phyloP scores from a whole-genome alignment of 1,140 invertebrate genomes.

The Geopemphigus sp. region DNA sequence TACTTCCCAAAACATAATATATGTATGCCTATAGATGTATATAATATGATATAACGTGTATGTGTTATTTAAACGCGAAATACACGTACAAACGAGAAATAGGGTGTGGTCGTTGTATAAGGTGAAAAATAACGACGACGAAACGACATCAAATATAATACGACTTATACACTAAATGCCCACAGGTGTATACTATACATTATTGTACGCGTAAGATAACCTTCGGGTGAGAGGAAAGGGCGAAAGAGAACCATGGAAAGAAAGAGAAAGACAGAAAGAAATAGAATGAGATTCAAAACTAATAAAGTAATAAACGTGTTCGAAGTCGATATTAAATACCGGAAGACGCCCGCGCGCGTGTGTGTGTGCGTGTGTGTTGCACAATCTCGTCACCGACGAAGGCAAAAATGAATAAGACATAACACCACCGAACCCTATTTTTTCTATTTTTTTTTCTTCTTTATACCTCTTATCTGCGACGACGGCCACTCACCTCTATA shows the following conservation, averaged over 20 bases:
- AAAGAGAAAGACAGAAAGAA: not conserved
- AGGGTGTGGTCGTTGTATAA: no score
- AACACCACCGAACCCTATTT: conserved; percentile 31
- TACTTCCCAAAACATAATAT: no score
- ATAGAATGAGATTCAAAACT: not conserved
- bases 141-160: no score
- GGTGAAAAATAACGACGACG: no score
- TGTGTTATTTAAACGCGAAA: no score
- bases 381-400: conserved; percentile 1
- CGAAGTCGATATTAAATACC: not conserved
- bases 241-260: not conserved
- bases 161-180: no score
- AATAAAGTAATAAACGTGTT: not conserved
- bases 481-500: conserved; percentile 23
- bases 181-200: no score
- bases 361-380: not conserved
- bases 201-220: not conserved
- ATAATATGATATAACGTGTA: no score
- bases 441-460: not conserved
- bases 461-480: not conserved
- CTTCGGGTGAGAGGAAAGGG: not conserved
- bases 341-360: not conserved
- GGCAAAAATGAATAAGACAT: not conserved
- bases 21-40: no score
- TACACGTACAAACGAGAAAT: no score